These are phyloP conservation scores for Petrophora chlorosata DNA, from an alignment of 2,888 invertebrate species.

Conservation along the genomic window DNA sequence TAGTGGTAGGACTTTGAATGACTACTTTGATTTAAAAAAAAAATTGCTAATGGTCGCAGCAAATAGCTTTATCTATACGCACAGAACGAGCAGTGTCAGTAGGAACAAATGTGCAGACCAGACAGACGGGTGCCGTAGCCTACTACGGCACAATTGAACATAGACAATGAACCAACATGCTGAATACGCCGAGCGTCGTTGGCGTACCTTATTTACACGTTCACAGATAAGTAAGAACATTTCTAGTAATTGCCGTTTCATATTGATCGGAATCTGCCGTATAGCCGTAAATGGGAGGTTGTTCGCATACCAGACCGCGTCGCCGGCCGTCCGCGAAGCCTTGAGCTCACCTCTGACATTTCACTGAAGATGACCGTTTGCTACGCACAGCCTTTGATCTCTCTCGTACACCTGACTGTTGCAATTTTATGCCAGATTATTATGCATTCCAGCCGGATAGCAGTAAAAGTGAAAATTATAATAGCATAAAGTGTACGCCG, in stretches of 20 bases:
- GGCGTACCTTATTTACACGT: slow-evolving; percentile 17
- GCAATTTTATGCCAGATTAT: slow-evolving; percentile 72
- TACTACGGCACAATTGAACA: slow-evolving; percentile 29
- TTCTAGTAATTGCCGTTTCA: slow-evolving; percentile 37
- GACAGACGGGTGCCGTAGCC: slow-evolving; percentile 32
- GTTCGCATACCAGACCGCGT: slow-evolving; percentile 60
- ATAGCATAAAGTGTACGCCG: slow-evolving; percentile 45
- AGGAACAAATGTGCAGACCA: slow-evolving; percentile 7
- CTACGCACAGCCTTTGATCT: slow-evolving; percentile 70
- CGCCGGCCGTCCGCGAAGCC: slow-evolving; percentile 38
- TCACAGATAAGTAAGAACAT: slow-evolving; percentile 16
- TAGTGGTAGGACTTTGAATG: too few species aligned
- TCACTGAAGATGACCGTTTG: slow-evolving; percentile 69
- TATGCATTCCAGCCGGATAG: slow-evolving; percentile 55
- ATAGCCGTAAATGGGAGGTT: slow-evolving; percentile 49
- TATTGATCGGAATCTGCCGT: slow-evolving; percentile 42
- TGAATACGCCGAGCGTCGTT: slow-evolving; percentile 21
- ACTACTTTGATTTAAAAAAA: too few species aligned
- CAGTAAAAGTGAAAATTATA: slow-evolving; percentile 64
- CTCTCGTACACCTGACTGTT: slow-evolving; percentile 58
- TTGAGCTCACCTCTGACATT: slow-evolving; percentile 70
- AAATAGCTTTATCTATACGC: not conserved
- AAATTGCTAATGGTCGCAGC: too few species aligned
- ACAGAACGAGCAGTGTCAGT: not conserved
- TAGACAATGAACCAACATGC: slow-evolving; percentile 23